Evolutionary conservation across 2,797 vertebrate species (phyloP), one percentile per base, ranked within the genome.

Genomic region (Helarctos malayanus): DNA sequence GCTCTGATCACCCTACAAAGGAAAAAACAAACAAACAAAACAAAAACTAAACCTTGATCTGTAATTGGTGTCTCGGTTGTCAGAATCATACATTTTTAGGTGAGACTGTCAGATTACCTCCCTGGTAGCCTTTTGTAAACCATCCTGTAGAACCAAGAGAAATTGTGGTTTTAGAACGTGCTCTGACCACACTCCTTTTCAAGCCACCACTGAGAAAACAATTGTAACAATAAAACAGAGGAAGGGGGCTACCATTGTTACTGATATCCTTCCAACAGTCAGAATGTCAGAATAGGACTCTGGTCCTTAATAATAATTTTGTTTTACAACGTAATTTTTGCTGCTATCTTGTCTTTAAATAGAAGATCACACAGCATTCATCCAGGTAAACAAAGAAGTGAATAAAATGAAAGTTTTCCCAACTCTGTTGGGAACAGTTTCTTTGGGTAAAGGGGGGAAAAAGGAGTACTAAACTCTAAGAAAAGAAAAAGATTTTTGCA

Each of bases 41-140:
- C 18, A 59, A 68, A 84, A 57, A 15, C 59, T 95, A 47, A 91
- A 92, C 61, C 80, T 79, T 73, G 49, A 57, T 86, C 56, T 78
- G 6, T 89, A 83, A 86, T 94, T 79, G 73, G 25, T n/a, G 38
- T 86, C 73, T 95, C 84, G 85, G 25, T 88, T 92, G 92, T 82
- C 71, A 90, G 56, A 84, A 21, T 16, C 63, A 21, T 57, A 27
- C 0, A 3, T 68, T 61, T 95, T 92, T n/a, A 94, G 90, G 75
- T 83, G 94, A 65, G 41, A 32, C 29, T 65, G 29, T 49, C 68
- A 59, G n/a, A 57, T 25, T 76, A 35, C 52, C 80, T 68, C 32
- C 45, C 68, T 68, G 76, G 75, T 2, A 14, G 80, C 73, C 41
- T 91, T 87, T 71, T 92, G n/a, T 92, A 86, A 94, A 69, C 61